A percentile compares a stretch with the other conserved stretches of the same genome.
These are phyloP conservation scores for Cephus sareptanus DNA, from an alignment of 2,888 invertebrate species.

Conservation along the genomic window DNA sequence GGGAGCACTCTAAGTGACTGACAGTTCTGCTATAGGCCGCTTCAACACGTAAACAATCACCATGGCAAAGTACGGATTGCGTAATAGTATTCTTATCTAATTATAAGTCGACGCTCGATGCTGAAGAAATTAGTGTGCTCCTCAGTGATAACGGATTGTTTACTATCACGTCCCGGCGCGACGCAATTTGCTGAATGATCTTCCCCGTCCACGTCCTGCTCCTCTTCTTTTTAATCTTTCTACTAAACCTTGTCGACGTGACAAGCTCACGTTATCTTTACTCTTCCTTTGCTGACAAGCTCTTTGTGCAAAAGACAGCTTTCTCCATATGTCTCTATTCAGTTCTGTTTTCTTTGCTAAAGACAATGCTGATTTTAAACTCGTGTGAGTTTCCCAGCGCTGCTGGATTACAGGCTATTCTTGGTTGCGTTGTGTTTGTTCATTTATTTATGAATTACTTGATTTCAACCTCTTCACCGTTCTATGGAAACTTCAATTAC, in stretches of 20 bases:
- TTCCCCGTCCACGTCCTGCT: background rate
- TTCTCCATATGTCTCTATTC: conserved; percentile 48
- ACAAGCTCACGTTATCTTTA: conserved; percentile 9
- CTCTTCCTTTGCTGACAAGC: background rate
- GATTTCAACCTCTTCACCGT: background rate
- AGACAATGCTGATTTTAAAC: conserved; percentile 52
- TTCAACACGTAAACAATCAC: conserved; percentile 41
- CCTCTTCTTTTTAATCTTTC: conserved; percentile 5
- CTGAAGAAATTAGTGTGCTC: conserved; percentile 17
- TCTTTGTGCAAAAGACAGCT: background rate
- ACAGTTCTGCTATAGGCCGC: conserved; percentile 1
- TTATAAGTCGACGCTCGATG: conserved; percentile 33
- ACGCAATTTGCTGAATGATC: conserved; percentile 16
- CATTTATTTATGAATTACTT: background rate
- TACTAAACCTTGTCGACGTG: conserved; percentile 8
- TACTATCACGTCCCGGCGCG: conserved; percentile 32
- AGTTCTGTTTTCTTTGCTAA: conserved; percentile 46
- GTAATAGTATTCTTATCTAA: conserved; percentile 53
- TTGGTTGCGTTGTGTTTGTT: conserved; percentile 13
- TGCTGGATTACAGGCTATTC: background rate
- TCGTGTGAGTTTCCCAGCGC: conserved; percentile 44
- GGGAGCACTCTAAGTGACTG: background rate
- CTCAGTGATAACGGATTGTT: conserved; percentile 46
- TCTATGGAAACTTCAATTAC: background rate
- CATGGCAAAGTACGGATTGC: conserved; percentile 63